These are phyloP conservation scores for Smithornis capensis DNA, from an alignment of 2,113 vertebrate genomes.

Conservation along the genomic window DNA sequence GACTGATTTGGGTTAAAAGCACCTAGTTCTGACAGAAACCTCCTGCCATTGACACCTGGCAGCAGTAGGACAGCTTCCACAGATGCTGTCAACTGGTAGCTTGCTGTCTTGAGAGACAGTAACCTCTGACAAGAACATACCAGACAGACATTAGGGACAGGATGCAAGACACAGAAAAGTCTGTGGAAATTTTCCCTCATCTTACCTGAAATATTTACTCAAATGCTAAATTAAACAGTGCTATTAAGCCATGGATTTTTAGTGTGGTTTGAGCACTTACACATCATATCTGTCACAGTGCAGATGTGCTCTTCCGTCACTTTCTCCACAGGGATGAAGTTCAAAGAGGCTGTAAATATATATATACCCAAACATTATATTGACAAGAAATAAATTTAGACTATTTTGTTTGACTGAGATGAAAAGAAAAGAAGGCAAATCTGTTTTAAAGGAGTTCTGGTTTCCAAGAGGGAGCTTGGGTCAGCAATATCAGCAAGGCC, in stretches of 20 bases:
- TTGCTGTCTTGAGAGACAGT: background rate
- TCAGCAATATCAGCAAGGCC: background rate
- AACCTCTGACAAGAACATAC: accelerated
- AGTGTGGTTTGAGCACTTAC: background rate
- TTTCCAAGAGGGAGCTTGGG: accelerated
- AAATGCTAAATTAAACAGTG: background rate
- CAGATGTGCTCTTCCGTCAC: background rate
- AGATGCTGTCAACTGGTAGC: background rate
- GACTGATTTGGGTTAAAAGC: background rate
- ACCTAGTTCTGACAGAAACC: background rate
- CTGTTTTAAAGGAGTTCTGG: background rate
- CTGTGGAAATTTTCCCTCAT: background rate
- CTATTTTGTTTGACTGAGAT: background rate
- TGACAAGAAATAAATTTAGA: background rate
- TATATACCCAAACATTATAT: background rate
- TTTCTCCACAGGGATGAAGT: background rate
- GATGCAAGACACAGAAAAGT: background rate
- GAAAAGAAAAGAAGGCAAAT: background rate
- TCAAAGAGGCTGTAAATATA: background rate
- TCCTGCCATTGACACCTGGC: accelerated
- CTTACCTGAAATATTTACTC: background rate
- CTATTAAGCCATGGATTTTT: background rate
- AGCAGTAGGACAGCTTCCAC: background rate
- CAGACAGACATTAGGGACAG: background rate
- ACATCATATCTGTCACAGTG: background rate